A percentile compares a stretch with the other conserved stretches of the same genome.
These are phyloP conservation scores for Auanema freiburgensis DNA, from an alignment of 2,888 invertebrate genomes.

Conservation along the genomic window DNA sequence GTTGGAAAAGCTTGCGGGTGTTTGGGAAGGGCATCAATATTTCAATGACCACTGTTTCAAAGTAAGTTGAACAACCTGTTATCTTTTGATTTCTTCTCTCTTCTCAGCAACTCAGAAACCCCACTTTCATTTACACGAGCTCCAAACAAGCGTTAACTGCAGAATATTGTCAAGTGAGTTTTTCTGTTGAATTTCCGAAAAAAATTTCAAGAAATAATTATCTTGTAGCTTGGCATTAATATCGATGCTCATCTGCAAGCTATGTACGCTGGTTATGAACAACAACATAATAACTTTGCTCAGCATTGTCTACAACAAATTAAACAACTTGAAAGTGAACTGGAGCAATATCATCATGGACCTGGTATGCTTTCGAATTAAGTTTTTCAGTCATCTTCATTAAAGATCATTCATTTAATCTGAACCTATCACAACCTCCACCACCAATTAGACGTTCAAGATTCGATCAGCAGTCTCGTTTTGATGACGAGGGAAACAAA, in stretches of 20 bases:
- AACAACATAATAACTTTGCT: slow-evolving; percentile 92
- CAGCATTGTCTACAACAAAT: slow-evolving; percentile 76
- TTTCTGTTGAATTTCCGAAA: not conserved
- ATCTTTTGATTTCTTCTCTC: too few relatives aligned
- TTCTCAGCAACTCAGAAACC: slow-evolving; percentile 76
- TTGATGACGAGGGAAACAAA: not conserved
- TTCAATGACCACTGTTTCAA: slow-evolving; percentile 64
- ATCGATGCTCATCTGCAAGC: slow-evolving; percentile 77
- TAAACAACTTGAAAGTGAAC: slow-evolving; percentile 13
- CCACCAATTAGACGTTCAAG: slow-evolving; percentile 11
- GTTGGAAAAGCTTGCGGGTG: slow-evolving; percentile 82
- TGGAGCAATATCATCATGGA: slow-evolving; percentile 3
- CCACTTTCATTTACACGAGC: slow-evolving; percentile 68
- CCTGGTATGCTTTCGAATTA: not conserved
- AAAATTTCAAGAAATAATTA: not conserved
- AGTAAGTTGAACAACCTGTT: slow-evolving; percentile 30
- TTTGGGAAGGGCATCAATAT: slow-evolving; percentile 89
- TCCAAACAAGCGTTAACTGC: slow-evolving; percentile 8
- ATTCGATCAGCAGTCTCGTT: slow-evolving; percentile 22
- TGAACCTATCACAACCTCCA: not conserved
- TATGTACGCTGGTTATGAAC: slow-evolving; percentile 81
- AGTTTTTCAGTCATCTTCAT: too few relatives aligned
- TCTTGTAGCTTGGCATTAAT: slow-evolving; percentile 10
- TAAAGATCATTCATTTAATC: not conserved
- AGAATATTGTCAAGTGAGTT: slow-evolving; percentile 11